Base-by-base conservation (phyloP, 2,113 vertebrate species). In the Eidolon helvum region DNA sequence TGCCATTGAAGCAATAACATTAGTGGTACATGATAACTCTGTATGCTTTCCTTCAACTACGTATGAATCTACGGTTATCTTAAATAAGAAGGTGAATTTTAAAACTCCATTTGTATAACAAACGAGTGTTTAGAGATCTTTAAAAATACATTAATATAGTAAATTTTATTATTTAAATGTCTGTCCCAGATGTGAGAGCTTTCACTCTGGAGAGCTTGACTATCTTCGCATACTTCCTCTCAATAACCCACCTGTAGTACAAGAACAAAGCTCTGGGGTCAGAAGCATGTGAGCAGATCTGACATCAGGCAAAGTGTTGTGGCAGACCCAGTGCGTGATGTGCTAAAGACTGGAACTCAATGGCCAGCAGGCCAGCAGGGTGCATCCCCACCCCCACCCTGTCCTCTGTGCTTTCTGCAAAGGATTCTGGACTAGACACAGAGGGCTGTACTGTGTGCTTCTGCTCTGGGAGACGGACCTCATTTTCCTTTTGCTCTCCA, bases 331-430 rank as follows among this genome's bases (percentile, higher is more conserved):
- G 24, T 19, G 18, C 11, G 12, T 16, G 35, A 15, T 22, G 38
- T 26, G 7, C 15, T 10, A 7, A 61, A 55, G 21, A 59, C 7
- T 26, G 30, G 59, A 30, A 4, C 2, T 53, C 24, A 24, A 1
- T 9, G 61, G 53, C 28, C n/a, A 15, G 10, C 24, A 38, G 26
- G 22, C n/a, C 38, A 15, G 40, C 4, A 4, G 5, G 26, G 12
- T 30, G 21, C 21, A 6, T 35, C 7, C 7, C 16, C 11, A 0
- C 30, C 1, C 10, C 10, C 0, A 3, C 12, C 22, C 55, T 24
- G 9, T 22, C 8, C 40, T 33, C 50, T 30, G 35, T 5, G 18
- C n/a, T n/a, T 33, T n/a, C 19, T 71, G 11, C 16, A 5, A 69
- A 57, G 16, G 35, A 5, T 28, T 10, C 3, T 24, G 45, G 21